These are phyloP conservation scores for Philereme vetulata DNA, from an alignment of 2,888 invertebrate species.

Conservation along the genomic window DNA sequence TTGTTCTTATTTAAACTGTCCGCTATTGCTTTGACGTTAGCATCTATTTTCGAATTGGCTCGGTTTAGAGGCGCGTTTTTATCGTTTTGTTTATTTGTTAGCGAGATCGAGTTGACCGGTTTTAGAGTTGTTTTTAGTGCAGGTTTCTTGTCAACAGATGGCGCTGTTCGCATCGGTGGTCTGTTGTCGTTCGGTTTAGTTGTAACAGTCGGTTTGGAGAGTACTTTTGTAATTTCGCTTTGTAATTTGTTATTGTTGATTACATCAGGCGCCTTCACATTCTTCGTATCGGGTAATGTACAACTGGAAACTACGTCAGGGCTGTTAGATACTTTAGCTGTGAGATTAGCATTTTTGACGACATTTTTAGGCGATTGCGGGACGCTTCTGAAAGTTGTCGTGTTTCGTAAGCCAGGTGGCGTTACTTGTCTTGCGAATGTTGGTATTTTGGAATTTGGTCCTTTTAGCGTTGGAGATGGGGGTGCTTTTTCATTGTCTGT, in stretches of 20 bases:
- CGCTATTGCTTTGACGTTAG: slow-evolving; percentile 71
- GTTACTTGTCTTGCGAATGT: slow-evolving; percentile 75
- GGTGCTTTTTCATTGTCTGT: slow-evolving; percentile 66
- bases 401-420: slow-evolving; percentile 78
- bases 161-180: slow-evolving; percentile 67
- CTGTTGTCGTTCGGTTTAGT: slow-evolving; percentile 70
- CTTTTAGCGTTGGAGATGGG: slow-evolving; percentile 70
- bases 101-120: slow-evolving; percentile 55
- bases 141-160: slow-evolving; percentile 70
- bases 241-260: slow-evolving; percentile 80
- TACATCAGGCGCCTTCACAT: slow-evolving; percentile 85
- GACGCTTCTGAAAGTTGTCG: slow-evolving; percentile 68
- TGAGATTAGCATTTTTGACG: slow-evolving; percentile 56
- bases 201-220: slow-evolving; percentile 70
- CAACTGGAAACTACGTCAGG: slow-evolving; percentile 90
- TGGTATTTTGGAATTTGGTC: slow-evolving; percentile 74
- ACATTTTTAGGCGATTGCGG: slow-evolving; percentile 70
- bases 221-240: slow-evolving; percentile 74
- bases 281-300: slow-evolving; percentile 77
- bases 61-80: slow-evolving; percentile 63
- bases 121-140: slow-evolving; percentile 61
- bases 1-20: slow-evolving; percentile 78
- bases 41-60: slow-evolving; percentile 67
- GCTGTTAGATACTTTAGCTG: slow-evolving; percentile 81
- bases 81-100: slow-evolving; percentile 55